Percentiles rank a stretch among this genome's conserved stretches.
phyloP scores from a whole-genome alignment of 2,113 vertebrate genomes.

The Hemibagrus wyckioides region DNA sequence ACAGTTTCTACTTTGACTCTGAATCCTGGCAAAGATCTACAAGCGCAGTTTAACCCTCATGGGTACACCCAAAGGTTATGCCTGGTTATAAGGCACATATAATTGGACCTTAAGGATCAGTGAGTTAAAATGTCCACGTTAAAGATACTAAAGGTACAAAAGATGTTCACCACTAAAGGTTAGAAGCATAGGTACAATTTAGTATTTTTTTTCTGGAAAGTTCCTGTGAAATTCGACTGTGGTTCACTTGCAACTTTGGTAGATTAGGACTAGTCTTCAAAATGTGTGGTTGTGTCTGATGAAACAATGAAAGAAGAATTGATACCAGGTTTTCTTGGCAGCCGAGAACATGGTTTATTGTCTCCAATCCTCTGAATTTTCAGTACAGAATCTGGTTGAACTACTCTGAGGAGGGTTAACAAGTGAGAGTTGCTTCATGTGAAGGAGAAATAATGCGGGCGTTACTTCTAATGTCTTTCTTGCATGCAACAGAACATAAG shows the following conservation, averaged over 20 bases:
- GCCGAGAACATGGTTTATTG: neutral
- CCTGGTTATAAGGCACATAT: neutral
- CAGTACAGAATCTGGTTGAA: neutral
- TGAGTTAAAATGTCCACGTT: neutral
- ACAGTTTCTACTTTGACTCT: neutral
- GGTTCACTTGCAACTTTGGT: neutral
- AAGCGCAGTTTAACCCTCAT: neutral
- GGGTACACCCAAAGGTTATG: neutral
- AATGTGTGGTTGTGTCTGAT: neutral
- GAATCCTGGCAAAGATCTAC: neutral
- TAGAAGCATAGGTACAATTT: neutral
- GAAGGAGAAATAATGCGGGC: neutral
- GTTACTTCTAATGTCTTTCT: neutral
- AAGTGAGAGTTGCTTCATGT: neutral
- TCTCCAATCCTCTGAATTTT: neutral
- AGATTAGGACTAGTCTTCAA: neutral
- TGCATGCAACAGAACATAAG: neutral
- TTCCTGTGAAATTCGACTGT: neutral
- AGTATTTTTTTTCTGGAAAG: too few relatives aligned
- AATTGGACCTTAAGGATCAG: neutral
- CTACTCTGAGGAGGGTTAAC: neutral
- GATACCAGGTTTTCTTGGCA: neutral
- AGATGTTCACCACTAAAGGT: neutral
- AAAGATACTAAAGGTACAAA: neutral
- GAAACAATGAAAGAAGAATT: neutral